Evolutionary conservation across 2,888 invertebrate species (phyloP).

Genomic region (Agonopterix heracliana): DNA sequence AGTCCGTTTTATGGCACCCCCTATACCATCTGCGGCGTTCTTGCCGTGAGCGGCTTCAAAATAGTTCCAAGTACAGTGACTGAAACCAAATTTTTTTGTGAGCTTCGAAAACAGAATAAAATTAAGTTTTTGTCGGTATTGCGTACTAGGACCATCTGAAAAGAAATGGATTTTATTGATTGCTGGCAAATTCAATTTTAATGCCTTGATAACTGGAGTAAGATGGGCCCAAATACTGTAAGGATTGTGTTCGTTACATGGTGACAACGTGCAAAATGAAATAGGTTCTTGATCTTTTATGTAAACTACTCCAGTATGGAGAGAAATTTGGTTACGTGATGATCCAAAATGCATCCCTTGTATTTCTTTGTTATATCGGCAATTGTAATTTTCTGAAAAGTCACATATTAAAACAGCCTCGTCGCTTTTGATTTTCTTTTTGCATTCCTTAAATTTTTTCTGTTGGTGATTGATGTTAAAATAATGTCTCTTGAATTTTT

Average conservation of each 20-base stretch:
- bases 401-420: too few relatives aligned
- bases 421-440: too few relatives aligned
- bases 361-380: too few relatives aligned
- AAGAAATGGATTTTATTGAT: slow-evolving; percentile 8
- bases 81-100: slow-evolving; percentile 1
- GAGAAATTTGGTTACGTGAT: too few relatives aligned
- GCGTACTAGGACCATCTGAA: slow-evolving; percentile 11
- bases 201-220: not conserved
- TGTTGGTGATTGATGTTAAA: too few relatives aligned
- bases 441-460: too few relatives aligned
- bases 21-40: slow-evolving; percentile 14
- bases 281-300: too few relatives aligned
- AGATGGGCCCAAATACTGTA: not conserved
- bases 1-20: slow-evolving; percentile 10
- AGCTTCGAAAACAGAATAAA: slow-evolving; percentile 6
- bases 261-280: not conserved
- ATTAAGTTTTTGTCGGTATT: slow-evolving; percentile 14
- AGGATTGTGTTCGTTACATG: not conserved
- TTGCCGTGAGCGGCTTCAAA: slow-evolving; percentile 12
- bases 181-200: not conserved
- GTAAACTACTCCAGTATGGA: too few relatives aligned
- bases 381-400: too few relatives aligned
- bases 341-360: too few relatives aligned
- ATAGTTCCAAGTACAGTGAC: slow-evolving; percentile 8
- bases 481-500: too few relatives aligned